Base-by-base conservation (phyloP, 2,888 invertebrate species). In the Cotesia congregata region DNA sequence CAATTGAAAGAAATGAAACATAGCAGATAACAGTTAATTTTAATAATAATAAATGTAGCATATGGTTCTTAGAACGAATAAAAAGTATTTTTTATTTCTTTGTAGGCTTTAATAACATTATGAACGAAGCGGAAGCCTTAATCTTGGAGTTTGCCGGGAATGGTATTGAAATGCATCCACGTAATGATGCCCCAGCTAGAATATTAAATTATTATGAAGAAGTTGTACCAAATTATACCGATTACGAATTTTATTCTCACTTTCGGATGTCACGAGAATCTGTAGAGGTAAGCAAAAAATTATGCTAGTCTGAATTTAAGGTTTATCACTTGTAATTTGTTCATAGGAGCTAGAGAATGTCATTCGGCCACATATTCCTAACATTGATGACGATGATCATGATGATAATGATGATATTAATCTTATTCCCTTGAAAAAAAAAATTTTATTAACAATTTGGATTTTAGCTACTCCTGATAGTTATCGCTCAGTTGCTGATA, bases 231-330 rank as follows among this genome's bases (percentile, higher is more conserved):
- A 6, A 67, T 20, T 76, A 76, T n/a, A 73, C 40, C 20, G 76
- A 72, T 64, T 0, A 76, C 6, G 65, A 72, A 73, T 76, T 76
- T 39, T 67, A 67, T 59, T 72, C 72, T 1, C 76, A 76, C 67
- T 76, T 76, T 67, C 67, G 76, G n/a, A 76, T 76, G 72, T 65
- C 59, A 65, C 17, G 76, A 65, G 72, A 76, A 76, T 20, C 59
- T 7, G 41, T 75, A 41, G 71, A 38, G 61, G 75, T 72, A 72
- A 70, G 65, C 30, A 62, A 41, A 62, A 60, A 40, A 39, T 12
- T 50, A 17, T n/a, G 39, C 50, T 39, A 60, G 6, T 17, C 20
- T 69, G 20, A 30, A 17, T 39, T 15, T 20, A 71, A 17, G 62
- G 71, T 62, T 39, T 75, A 64, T 60, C n/a, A 62, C 12, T 72